Evolutionary conservation across 2,888 invertebrate genomes (phyloP).

Genomic region (Diadromus collaris): DNA sequence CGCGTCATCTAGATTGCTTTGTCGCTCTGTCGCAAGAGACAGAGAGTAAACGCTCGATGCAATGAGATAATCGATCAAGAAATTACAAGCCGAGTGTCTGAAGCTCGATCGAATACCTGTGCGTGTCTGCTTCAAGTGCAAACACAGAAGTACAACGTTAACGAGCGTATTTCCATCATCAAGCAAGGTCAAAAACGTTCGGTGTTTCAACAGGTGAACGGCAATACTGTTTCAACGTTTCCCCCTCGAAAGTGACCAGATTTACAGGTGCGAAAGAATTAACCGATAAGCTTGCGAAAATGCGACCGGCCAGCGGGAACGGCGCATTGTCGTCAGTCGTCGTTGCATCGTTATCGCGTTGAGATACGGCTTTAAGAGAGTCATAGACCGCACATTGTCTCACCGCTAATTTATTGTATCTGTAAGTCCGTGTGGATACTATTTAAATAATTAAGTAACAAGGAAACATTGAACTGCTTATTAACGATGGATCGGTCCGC

Average conservation of each 20-base stretch:
- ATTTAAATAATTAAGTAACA: background rate
- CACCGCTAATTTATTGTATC: background rate
- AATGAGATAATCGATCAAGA: slow-evolving; percentile 30
- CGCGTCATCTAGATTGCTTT: slow-evolving; percentile 2
- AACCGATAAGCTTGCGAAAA: slow-evolving; percentile 29
- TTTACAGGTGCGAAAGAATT: background rate
- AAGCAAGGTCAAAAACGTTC: slow-evolving; percentile 30
- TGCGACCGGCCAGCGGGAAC: background rate
- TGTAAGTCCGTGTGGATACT: background rate
- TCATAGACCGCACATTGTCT: background rate
- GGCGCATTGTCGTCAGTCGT: background rate
- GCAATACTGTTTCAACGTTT: slow-evolving; percentile 4
- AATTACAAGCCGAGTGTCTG: background rate
- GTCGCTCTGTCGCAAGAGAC: slow-evolving; percentile 21
- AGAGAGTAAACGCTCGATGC: background rate
- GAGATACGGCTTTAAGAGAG: slow-evolving; percentile 9
- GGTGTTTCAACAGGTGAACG: slow-evolving; percentile 51
- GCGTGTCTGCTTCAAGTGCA: background rate
- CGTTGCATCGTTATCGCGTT: background rate
- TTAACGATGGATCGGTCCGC: slow-evolving; percentile 20
- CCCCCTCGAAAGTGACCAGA: background rate
- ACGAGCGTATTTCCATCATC: slow-evolving; percentile 16
- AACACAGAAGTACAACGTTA: background rate
- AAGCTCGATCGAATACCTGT: slow-evolving; percentile 1
- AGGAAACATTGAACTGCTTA: background rate